Conservation (phyloP, 2,888 invertebrate species). For the Ophion costatus region DNA sequence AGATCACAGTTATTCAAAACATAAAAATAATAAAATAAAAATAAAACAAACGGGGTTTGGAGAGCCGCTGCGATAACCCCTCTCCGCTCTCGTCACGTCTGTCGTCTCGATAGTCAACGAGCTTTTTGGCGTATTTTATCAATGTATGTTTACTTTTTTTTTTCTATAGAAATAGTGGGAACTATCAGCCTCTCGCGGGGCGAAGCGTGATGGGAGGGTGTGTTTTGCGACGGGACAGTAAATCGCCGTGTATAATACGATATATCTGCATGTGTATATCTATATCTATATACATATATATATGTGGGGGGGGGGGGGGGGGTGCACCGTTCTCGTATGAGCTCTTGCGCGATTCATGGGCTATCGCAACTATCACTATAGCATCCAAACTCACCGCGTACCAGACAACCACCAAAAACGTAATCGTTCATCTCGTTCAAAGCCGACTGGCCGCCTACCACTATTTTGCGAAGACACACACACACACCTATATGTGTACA, state of each 20-base stretch:
- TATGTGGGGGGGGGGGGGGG: too few relatives aligned
- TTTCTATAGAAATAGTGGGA: not conserved
- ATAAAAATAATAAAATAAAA: not conserved
- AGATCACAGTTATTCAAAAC: slow-evolving; percentile 16
- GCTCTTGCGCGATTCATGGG: slow-evolving; percentile 39
- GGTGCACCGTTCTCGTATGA: too few relatives aligned
- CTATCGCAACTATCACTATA: slow-evolving; percentile 31
- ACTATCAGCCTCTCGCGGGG: slow-evolving; percentile 21
- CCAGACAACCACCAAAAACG: slow-evolving; percentile 48
- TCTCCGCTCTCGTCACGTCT: slow-evolving; percentile 8
- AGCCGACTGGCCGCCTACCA: not conserved
- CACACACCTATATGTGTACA: not conserved
- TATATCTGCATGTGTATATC: too few relatives aligned
- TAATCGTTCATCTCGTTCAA: slow-evolving; percentile 62
- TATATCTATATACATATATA: too few relatives aligned
- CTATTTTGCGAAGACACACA: slow-evolving; percentile 7
- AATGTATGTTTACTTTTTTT: not conserved
- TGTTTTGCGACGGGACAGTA: slow-evolving; percentile 34
- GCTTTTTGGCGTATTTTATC: slow-evolving; percentile 16
- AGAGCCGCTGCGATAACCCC: not conserved
- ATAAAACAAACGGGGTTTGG: slow-evolving; percentile 21
- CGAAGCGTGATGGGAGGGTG: not conserved
- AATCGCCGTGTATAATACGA: slow-evolving; percentile 50
- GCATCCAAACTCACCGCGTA: slow-evolving; percentile 41
- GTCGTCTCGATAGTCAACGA: slow-evolving; percentile 22